Base-by-base conservation (phyloP, 2,797 vertebrate genomes). In the Pseudopleuronectes americanus region DNA sequence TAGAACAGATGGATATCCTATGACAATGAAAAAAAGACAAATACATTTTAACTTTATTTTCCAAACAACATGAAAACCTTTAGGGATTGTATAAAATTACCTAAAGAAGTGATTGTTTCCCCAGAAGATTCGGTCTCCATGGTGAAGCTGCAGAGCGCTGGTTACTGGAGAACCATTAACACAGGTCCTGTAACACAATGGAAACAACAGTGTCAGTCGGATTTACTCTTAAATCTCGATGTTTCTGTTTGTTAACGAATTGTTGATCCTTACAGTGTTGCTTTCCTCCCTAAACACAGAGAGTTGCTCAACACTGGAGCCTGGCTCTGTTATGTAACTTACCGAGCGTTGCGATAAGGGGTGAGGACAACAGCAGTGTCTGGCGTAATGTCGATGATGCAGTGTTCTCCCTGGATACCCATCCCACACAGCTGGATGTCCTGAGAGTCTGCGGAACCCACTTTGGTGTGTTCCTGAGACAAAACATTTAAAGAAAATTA, bases 71-170 rank as follows among this genome's bases (percentile, higher is more conserved):
- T 49, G 4, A 8, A 76, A 62, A 47, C 4, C 38, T 14, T 38
- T 13, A 8, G 4, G 0, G 22, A 31, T 49, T 36, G 19, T 43
- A 10, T 19, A n/a, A 43, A 24, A 8, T 48, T 73, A 76, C 98
- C 98, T 97, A 91, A 99, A 99, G 87, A 98, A 99, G 80, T 99
- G 98, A 89, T 99, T 99, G 93, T 99, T 98, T 57, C 98, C 98
- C 98, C 98, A 99, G 16, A 99, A 87, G 79, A 99, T 97, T 56
- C 98, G 93, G 90, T 99, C 98, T 1, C 98, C 98, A 0, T 99
- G 98, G 73, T 98, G 96, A 23, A 99, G 95, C 83, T 96, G 96
- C 26, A 95, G 89, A 49, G 95, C 93, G 33, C 91, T 94, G 36
- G 85, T 73, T 1, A 96, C 94, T 31, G 96, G 92, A 64, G 96